Base-by-base conservation (phyloP, 2,113 vertebrate species). In the Hymenochirus boettgeri region DNA sequence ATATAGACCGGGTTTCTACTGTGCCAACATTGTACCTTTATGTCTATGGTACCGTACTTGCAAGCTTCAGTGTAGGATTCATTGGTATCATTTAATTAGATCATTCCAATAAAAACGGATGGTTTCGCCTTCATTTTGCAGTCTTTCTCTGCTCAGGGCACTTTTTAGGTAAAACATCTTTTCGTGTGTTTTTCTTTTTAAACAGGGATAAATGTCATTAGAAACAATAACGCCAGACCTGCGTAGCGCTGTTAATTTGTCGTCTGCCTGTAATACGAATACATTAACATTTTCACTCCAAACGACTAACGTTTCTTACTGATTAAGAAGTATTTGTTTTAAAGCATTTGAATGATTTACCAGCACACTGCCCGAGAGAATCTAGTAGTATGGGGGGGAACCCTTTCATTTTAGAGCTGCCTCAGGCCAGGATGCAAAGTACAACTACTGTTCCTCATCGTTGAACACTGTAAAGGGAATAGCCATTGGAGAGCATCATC, bases 281-380 rank as follows among this genome's bases (percentile, higher is more conserved):
- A 76, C 77, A 82, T 82, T 82, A 82, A 80, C 80, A 80, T 82
- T 80, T 79, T 78, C 77, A 70, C 69, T 62, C 75, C 72, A 78
- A 82, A 80, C 77, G 75, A 77, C 77, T 82, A 75, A 77, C 73
- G 65, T 75, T 80, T 78, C 10, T 79, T 76, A 72, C 73, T 75
- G 76, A 80, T 82, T 82, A 79, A 75, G 76, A 80, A 77, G 64
- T 79, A 79, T 80, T 80, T 82, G 77, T 79, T 76, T 79, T 79
- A 74, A 78, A 78, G 72, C 72, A 53, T 75, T 70, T 58, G 54
- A 24, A 55, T 74, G 72, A 73, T 74, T 72, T 73, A 74, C 62
- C 72, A 31, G 50, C 29, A 50, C 37, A 13, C 42, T 25, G 57
- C 61, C 47, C 63, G 45, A 29, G 21, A 37, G 31, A 51, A 37